These are phyloP conservation scores for Ommatoiulus sabulosus DNA, from an alignment of 2,888 invertebrate genomes.

Conservation along the genomic window DNA sequence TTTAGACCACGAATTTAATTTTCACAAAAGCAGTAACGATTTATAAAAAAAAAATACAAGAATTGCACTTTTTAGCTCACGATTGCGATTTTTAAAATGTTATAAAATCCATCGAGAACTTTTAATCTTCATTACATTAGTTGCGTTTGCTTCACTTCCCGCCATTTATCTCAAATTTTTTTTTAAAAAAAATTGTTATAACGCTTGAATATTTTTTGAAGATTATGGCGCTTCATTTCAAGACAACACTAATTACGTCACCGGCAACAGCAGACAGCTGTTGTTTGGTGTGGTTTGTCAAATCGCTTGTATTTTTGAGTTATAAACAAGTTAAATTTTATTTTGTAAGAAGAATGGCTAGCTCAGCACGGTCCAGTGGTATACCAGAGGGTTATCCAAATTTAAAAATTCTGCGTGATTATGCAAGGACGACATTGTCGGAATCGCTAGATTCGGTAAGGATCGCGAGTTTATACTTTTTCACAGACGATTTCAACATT, in stretches of 20 bases:
- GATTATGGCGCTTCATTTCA: background rate
- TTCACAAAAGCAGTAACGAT: too few relatives aligned
- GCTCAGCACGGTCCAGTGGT: background rate
- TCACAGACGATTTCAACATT: too few relatives aligned
- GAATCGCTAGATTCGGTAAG: conserved; percentile 45
- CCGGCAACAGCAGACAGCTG: background rate
- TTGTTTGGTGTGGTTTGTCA: background rate
- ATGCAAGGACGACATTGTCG: conserved; percentile 30
- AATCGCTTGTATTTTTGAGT: background rate
- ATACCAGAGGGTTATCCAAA: conserved; percentile 29
- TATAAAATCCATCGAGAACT: too few relatives aligned
- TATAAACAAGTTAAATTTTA: background rate
- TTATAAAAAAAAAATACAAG: too few relatives aligned
- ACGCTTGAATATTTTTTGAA: background rate
- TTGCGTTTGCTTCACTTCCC: too few relatives aligned
- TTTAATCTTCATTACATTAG: too few relatives aligned
- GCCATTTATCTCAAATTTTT: too few relatives aligned
- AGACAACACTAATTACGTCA: background rate
- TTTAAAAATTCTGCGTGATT: conserved; percentile 37
- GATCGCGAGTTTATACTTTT: background rate
- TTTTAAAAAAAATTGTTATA: too few relatives aligned
- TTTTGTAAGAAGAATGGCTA: background rate
- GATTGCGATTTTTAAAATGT: too few relatives aligned
- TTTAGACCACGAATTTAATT: too few relatives aligned
- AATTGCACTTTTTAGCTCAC: too few relatives aligned